These are phyloP conservation scores for Entomyzon cyanotis DNA, from an alignment of 2,113 vertebrate genomes.

Conservation along the genomic window DNA sequence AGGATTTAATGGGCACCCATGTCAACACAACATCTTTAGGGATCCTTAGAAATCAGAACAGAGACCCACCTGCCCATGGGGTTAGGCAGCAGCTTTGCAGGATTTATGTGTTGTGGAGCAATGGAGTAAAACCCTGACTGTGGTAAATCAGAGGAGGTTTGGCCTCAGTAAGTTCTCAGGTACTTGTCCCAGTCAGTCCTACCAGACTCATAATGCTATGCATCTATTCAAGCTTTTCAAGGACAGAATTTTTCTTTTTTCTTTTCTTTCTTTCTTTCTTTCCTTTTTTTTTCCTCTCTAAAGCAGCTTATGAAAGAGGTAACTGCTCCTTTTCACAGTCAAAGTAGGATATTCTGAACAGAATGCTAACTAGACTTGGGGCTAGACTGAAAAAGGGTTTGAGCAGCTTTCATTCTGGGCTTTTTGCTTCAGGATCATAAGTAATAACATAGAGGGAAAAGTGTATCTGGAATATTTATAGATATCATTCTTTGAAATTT, in stretches of 20 bases:
- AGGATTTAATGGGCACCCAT: background rate
- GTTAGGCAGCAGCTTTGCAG: background rate
- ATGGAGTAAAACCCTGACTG: background rate
- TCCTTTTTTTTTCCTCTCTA: background rate
- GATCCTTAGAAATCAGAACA: background rate
- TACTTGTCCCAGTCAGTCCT: background rate
- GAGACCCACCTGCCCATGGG: background rate
- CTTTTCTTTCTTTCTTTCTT: background rate
- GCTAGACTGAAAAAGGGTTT: background rate
- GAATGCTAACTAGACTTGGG: constrained; percentile 49
- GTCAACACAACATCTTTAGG: background rate
- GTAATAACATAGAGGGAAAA: background rate
- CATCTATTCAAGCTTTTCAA: constrained; percentile 46
- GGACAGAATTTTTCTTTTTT: constrained; percentile 8
- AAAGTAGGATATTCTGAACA: constrained; percentile 52
- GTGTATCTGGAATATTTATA: background rate
- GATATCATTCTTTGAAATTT: background rate
- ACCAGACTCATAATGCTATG: background rate
- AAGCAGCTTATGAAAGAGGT: constrained; percentile 52
- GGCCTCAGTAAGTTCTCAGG: background rate
- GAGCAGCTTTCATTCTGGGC: background rate
- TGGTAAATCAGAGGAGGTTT: background rate
- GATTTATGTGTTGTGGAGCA: background rate
- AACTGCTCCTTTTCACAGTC: constrained; percentile 63
- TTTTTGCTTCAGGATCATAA: background rate